phyloP scores from a whole-genome alignment of 2,797 vertebrate genomes.

The Setipinna tenuifilis region DNA sequence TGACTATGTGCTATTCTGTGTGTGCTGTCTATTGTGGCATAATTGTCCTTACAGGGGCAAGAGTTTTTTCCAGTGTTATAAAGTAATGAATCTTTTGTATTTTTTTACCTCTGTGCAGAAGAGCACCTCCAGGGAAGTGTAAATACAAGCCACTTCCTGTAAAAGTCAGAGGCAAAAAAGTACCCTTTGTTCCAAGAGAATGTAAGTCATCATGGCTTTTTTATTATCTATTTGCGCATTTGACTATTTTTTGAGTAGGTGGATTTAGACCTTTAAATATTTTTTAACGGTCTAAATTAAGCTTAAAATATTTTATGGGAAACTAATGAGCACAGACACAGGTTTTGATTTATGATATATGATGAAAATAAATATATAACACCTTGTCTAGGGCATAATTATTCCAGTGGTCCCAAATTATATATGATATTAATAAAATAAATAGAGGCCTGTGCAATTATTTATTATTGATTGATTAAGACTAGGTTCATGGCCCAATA shows the following conservation, averaged over 20 bases:
- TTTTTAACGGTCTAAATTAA: too few species aligned
- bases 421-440: too few species aligned
- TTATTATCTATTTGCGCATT: slow-evolving; percentile 7
- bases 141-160: slow-evolving; percentile 76
- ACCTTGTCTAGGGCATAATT: too few species aligned
- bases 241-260: neutral
- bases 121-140: slow-evolving; percentile 84
- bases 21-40: neutral
- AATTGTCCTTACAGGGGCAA: neutral
- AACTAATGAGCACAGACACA: too few species aligned
- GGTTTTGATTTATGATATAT: too few species aligned
- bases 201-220: slow-evolving; percentile 69
- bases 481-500: too few species aligned
- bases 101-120: slow-evolving; percentile 65
- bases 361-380: too few species aligned
- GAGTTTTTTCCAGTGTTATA: neutral
- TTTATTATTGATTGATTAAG: too few species aligned
- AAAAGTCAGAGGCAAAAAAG: slow-evolving; percentile 77
- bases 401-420: too few species aligned
- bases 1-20: neutral
- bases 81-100: neutral
- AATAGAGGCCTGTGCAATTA: too few species aligned
- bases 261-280: neutral
- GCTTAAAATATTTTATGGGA: too few species aligned
- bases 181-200: slow-evolving; percentile 76